Conservation (phyloP, 2,888 invertebrate species). For the Linyphia triangularis region DNA sequence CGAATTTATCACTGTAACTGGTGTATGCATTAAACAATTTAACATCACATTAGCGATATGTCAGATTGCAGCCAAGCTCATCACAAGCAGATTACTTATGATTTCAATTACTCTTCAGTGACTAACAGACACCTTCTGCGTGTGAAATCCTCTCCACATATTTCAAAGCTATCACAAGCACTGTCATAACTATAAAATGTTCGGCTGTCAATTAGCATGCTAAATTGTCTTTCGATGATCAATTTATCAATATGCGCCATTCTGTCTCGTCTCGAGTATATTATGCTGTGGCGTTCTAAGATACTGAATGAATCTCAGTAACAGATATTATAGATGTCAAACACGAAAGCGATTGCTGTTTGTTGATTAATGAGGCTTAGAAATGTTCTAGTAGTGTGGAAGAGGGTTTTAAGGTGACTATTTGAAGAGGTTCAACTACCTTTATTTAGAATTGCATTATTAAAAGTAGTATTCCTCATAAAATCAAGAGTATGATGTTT, state of each 20-base stretch:
- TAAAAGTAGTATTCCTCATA: too few relatives aligned
- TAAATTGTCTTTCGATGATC: constrained; percentile 57
- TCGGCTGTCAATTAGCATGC: constrained; percentile 43
- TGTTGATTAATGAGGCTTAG: constrained; percentile 54
- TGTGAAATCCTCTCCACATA: neutral
- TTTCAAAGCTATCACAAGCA: neutral
- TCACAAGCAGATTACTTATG: neutral
- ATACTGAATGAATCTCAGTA: constrained; percentile 27
- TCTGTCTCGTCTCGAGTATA: constrained; percentile 30
- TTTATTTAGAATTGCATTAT: too few relatives aligned
- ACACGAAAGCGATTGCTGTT: constrained; percentile 15
- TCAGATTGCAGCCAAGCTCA: neutral
- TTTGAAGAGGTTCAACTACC: too few relatives aligned
- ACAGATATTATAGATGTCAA: constrained; percentile 42
- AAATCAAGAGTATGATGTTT: too few relatives aligned
- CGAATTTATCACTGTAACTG: neutral
- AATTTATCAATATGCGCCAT: constrained; percentile 37
- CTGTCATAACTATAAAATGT: constrained; percentile 44
- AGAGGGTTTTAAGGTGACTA: too few relatives aligned
- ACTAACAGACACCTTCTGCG: neutral
- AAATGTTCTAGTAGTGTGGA: constrained; percentile 24
- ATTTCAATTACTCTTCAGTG: neutral
- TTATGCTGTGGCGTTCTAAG: constrained; percentile 25
- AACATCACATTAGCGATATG: neutral
- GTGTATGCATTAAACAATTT: neutral